These are phyloP conservation scores for Trogon melanurus DNA, from an alignment of 2,113 vertebrate species.

Conservation along the genomic window DNA sequence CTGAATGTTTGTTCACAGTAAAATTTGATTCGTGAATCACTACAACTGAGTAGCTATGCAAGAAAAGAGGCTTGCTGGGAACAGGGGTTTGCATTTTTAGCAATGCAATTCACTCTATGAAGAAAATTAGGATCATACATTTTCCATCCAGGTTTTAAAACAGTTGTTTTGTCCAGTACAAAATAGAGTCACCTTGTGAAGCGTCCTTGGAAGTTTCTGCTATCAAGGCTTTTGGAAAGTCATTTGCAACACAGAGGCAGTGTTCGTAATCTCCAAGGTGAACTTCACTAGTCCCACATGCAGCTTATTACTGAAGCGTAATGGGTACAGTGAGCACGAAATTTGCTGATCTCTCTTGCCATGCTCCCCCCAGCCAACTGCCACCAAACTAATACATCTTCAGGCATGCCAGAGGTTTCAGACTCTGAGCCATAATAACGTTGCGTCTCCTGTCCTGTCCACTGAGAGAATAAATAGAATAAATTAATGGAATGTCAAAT, in stretches of 20 bases:
- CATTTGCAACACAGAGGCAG: neutral
- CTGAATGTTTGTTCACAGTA: neutral
- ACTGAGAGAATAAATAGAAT: slow-evolving; percentile 20
- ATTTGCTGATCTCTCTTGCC: neutral
- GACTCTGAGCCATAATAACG: neutral
- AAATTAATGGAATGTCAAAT: slow-evolving; percentile 53
- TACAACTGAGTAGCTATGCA: neutral
- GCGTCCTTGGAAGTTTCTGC: neutral
- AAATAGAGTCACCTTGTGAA: neutral
- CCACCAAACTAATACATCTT: neutral
- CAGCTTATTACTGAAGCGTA: neutral
- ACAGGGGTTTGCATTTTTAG: neutral
- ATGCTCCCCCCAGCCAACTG: neutral
- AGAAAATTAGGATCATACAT: neutral
- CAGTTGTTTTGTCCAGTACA: neutral
- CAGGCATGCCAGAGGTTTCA: neutral
- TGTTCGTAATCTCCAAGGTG: neutral
- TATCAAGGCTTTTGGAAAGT: neutral
- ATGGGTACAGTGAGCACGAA: neutral
- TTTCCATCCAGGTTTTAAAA: neutral
- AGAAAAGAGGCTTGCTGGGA: neutral
- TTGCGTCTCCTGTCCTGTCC: neutral
- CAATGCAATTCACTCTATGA: neutral
- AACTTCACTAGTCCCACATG: neutral
- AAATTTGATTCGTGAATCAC: neutral